phyloP scores from a whole-genome alignment of 2,113 vertebrate species.

The Thalassoma bifasciatum region DNA sequence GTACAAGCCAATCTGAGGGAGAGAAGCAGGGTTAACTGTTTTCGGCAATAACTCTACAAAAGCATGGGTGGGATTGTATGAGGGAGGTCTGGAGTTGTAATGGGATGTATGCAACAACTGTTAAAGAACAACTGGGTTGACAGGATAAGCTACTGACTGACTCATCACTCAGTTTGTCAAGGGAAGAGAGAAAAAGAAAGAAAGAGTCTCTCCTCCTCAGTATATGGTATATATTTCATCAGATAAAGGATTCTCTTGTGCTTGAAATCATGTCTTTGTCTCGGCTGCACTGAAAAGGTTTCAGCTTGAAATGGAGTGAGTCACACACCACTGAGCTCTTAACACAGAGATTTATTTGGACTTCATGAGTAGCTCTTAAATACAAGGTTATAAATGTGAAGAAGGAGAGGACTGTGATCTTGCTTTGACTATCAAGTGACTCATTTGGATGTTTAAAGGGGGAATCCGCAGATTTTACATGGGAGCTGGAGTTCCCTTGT shows the following conservation, averaged over 20 bases:
- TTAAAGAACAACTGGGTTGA: slow-evolving; percentile 49
- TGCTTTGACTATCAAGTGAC: neutral
- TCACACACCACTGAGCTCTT: slow-evolving; percentile 33
- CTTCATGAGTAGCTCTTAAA: slow-evolving; percentile 23
- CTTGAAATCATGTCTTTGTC: neutral
- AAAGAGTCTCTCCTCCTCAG: slow-evolving; percentile 15
- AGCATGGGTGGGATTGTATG: slow-evolving; percentile 36
- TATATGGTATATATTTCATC: slow-evolving; percentile 34
- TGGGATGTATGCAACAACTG: slow-evolving; percentile 47
- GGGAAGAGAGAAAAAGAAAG: neutral
- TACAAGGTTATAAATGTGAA: slow-evolving; percentile 1
- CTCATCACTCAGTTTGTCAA: slow-evolving; percentile 45
- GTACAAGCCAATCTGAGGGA: slow-evolving; percentile 28
- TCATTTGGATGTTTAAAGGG: neutral
- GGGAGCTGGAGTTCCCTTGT: neutral
- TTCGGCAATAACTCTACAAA: slow-evolving; percentile 37
- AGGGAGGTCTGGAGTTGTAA: slow-evolving; percentile 54
- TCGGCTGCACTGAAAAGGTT: neutral
- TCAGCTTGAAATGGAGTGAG: slow-evolving; percentile 5
- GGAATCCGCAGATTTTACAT: neutral
- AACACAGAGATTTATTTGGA: slow-evolving; percentile 23
- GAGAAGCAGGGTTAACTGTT: slow-evolving; percentile 31
- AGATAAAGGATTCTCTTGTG: slow-evolving; percentile 22
- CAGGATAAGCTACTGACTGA: slow-evolving; percentile 50
- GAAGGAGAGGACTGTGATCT: neutral